Conservation (phyloP, 1,140 invertebrate genomes). For the Eurosta solidaginis region DNA sequence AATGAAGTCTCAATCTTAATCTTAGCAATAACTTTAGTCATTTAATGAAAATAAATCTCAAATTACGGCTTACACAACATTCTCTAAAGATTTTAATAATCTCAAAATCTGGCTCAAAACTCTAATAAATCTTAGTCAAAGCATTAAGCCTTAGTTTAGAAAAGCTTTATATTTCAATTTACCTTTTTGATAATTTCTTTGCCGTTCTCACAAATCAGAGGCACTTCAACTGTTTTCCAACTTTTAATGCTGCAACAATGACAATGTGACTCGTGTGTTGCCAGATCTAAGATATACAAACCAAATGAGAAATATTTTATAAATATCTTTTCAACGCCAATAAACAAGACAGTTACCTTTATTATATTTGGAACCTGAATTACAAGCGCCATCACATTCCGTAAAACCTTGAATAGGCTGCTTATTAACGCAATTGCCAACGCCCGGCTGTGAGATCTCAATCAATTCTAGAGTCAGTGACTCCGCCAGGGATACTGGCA, state of each 20-base stretch:
- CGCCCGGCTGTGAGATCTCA: slow-evolving; percentile 52
- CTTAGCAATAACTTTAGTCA: not conserved
- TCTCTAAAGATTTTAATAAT: too few relatives aligned
- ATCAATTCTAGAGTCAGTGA: slow-evolving; percentile 65
- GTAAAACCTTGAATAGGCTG: slow-evolving; percentile 65
- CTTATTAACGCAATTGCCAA: slow-evolving; percentile 68
- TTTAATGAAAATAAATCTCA: too few relatives aligned
- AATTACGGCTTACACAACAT: too few relatives aligned
- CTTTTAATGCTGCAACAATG: slow-evolving; percentile 53
- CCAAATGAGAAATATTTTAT: not conserved
- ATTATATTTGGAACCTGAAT: slow-evolving; percentile 70
- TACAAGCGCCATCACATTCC: slow-evolving; percentile 70
- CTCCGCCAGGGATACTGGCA: slow-evolving; percentile 62
- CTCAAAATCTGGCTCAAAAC: too few relatives aligned
- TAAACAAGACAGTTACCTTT: slow-evolving; percentile 60
- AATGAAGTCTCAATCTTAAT: not conserved
- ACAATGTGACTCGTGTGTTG: slow-evolving; percentile 53
- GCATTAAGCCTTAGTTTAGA: not conserved
- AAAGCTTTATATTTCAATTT: not conserved
- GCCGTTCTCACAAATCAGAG: slow-evolving; percentile 53
- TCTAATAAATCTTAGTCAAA: not conserved
- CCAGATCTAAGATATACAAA: slow-evolving; percentile 36
- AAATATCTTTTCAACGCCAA: not conserved
- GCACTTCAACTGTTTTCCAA: slow-evolving; percentile 47
- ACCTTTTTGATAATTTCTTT: slow-evolving; percentile 35